Evolutionary conservation across 2,797 vertebrate genomes (phyloP).

Genomic region (Smutsia gigantea): DNA sequence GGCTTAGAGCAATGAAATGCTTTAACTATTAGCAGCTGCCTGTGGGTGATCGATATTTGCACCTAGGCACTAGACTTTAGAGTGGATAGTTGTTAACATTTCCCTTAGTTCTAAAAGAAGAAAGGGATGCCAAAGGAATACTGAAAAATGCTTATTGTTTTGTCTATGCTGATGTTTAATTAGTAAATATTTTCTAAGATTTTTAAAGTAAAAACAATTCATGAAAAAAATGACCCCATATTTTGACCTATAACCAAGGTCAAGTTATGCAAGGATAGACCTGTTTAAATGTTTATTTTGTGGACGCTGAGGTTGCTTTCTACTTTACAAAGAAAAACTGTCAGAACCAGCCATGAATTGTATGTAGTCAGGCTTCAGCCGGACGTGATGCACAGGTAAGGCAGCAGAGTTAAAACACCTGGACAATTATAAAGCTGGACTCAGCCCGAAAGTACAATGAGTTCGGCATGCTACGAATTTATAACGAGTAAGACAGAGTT

Average conservation of each 20-base stretch:
- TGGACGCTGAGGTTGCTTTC: neutral
- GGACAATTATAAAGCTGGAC: constrained; percentile 64
- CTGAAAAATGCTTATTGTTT: neutral
- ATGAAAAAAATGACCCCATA: neutral
- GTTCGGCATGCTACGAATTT: constrained; percentile 55
- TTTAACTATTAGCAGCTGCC: accelerated
- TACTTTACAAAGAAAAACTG: neutral
- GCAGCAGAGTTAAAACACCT: constrained; percentile 58
- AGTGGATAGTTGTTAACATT: neutral
- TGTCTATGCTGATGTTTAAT: neutral
- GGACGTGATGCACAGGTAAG: constrained; percentile 52
- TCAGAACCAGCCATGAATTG: neutral
- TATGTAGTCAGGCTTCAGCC: constrained; percentile 16
- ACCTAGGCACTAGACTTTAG: neutral
- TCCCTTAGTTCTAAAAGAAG: neutral
- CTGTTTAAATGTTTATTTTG: neutral
- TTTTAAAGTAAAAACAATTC: neutral
- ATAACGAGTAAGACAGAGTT: constrained; percentile 71
- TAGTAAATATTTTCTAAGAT: neutral
- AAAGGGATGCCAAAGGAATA: neutral
- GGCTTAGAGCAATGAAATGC: neutral
- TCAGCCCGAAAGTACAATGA: constrained; percentile 47
- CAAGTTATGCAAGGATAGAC: neutral
- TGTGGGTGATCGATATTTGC: neutral
- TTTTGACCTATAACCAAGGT: neutral